Base-by-base conservation (phyloP, 2,888 invertebrate species). In the Cataglyphis altisquamis region DNA sequence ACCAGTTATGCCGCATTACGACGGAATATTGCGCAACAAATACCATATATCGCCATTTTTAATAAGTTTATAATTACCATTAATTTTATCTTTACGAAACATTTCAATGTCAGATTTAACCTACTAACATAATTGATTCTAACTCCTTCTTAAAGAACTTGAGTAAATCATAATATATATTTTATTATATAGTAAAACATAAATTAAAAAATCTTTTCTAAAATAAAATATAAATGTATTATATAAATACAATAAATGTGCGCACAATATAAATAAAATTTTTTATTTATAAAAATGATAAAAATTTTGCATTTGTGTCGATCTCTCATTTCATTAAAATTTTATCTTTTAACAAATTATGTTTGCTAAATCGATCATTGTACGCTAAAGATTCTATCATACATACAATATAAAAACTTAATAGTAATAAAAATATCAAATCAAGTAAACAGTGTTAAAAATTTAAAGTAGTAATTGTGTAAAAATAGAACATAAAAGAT, bases 11-110 rank as follows among this genome's bases (percentile, higher is more conserved):
- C 3, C 21, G 15, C 21, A 39, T 29, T 39, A 66, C 21, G 25
- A 3, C 10, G 6, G 1, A 36, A 29, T 39, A 25, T 55, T 77
- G 25, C 0, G 25, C 18, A 66, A 75, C 25, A 10, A 25, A 36
- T 55, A 52, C 3, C 41, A 45, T 45, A 45, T 45, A 25, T 25
- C 12, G 32, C 15, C 39, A 55, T 55, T 67, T 77, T 77, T 57
- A 55, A 57, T 55, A 12, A 5, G 10, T 55, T 4, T 55, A n/a
- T 32, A 67, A 67, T 9, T 39, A 39, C 1, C 2, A 25, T 45
- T 3, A 25, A 21, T 48, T 66, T 75, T 36, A 48, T 52, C 2
- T 12, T 21, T 21, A 4, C 64, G 5, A 25, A 66, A 32, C n/a
- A 32, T 52, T 64, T 64, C 18, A 75, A 52, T 64, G 48, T 21